Evolutionary conservation across 1,140 invertebrate genomes (phyloP).

Genomic region (Zaprionus inermis): DNA sequence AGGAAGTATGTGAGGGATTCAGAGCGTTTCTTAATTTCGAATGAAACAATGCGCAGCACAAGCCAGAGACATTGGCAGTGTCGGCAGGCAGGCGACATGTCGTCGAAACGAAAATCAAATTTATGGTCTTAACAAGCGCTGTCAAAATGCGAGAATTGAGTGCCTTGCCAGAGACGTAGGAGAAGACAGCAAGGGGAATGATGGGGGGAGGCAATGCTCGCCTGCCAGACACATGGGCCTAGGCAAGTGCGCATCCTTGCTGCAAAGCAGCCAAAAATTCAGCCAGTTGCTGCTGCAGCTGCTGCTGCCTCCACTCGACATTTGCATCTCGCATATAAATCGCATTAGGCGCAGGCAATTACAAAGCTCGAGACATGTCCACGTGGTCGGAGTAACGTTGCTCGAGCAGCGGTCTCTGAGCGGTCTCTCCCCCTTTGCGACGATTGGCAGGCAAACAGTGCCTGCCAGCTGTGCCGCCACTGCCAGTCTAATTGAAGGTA

Average conservation of each 20-base stretch:
- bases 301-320: constrained; percentile 41
- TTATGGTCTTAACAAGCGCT: constrained; percentile 75
- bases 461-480: background rate
- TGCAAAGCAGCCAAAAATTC: constrained; percentile 34
- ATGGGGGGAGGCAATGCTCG: background rate
- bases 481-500: constrained; percentile 45
- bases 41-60: constrained; percentile 64
- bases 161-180: constrained; percentile 40
- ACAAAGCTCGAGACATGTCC: constrained; percentile 57
- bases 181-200: background rate
- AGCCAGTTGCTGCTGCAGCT: constrained; percentile 20
- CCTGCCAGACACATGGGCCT: constrained; percentile 3
- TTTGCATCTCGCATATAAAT: constrained; percentile 80
- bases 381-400: constrained; percentile 5
- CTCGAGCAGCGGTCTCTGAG: background rate
- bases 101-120: constrained; percentile 71
- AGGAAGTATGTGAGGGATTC: constrained; percentile 4
- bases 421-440: background rate
- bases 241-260: constrained; percentile 3
- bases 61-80: constrained; percentile 45
- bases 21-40: constrained; percentile 69
- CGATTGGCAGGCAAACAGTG: constrained; percentile 1
- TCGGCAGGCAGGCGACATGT: constrained; percentile 40
- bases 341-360: constrained; percentile 73
- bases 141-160: constrained; percentile 79